Conservation (phyloP, 2,113 vertebrate genomes). For the Callionymus lyra region DNA sequence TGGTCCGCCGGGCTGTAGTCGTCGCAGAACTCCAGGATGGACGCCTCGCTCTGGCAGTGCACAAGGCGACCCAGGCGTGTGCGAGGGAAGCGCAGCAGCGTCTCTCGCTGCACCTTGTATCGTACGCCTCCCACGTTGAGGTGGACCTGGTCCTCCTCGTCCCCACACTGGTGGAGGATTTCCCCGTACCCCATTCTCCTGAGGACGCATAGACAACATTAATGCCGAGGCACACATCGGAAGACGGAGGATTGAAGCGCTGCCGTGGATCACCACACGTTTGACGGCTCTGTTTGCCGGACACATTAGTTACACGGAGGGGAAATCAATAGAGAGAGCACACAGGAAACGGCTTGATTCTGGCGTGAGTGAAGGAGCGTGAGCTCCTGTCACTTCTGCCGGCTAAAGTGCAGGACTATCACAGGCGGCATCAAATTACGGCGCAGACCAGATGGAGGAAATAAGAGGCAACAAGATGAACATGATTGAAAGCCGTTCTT, state of each 20-base stretch:
- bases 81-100: conserved; percentile 84
- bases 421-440: conserved; percentile 27
- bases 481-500: conserved; percentile 3
- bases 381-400: conserved; percentile 37
- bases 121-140: conserved; percentile 93
- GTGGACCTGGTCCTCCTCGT: conserved; percentile 80
- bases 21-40: conserved; percentile 91
- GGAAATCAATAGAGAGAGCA: conserved; percentile 38
- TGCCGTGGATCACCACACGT: conserved; percentile 14
- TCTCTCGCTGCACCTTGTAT: conserved; percentile 77
- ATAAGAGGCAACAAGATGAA: conserved; percentile 41
- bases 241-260: neutral
- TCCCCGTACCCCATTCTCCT: conserved; percentile 91
- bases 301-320: conserved; percentile 33
- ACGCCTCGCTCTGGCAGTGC: conserved; percentile 80
- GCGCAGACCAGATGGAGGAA: conserved; percentile 11
- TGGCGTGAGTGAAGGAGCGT: conserved; percentile 22
- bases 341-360: conserved; percentile 41
- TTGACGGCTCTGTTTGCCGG: conserved; percentile 28
- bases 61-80: conserved; percentile 86
- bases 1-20: conserved; percentile 83
- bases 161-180: conserved; percentile 76
- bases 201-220: conserved; percentile 42
- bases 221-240: neutral
- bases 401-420: conserved; percentile 19